A percentile compares a stretch with the other conserved stretches of the same genome.
Conservation (phyloP, 2,113 vertebrate genomes). For the Excalfactoria chinensis region DNA sequence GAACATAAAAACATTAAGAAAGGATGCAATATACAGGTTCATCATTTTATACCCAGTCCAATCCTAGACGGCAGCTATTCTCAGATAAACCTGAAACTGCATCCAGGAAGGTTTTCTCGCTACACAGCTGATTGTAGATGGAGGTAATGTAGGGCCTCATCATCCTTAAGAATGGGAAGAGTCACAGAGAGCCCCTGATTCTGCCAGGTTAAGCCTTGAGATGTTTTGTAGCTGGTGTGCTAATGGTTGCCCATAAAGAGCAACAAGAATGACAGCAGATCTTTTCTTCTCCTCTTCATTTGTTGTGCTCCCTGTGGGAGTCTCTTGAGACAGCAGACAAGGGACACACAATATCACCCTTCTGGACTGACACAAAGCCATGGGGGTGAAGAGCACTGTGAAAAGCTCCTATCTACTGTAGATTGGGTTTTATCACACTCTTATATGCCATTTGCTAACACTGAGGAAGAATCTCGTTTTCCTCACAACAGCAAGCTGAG, state of each 20-base stretch:
- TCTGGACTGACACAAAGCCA: background rate
- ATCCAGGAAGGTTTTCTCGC: background rate
- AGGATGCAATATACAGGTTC: rapidly evolving
- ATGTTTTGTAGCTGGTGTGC: background rate
- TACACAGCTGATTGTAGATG: background rate
- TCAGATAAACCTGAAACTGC: background rate
- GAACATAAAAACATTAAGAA: background rate
- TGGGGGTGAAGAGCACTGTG: background rate
- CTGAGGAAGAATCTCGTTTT: background rate
- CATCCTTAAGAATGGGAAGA: background rate
- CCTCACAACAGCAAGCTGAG: background rate
- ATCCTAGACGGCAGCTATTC: background rate
- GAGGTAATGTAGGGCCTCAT: background rate
- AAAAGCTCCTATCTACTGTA: background rate
- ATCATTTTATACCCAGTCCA: background rate
- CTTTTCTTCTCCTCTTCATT: background rate
- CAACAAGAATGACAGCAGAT: background rate
- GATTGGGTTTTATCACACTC: background rate
- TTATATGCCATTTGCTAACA: background rate
- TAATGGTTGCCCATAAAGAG: background rate
- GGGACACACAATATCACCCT: background rate
- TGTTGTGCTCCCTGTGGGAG: background rate
- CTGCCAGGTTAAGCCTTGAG: background rate
- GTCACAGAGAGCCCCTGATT: background rate
- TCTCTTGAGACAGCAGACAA: background rate